These are phyloP conservation scores for Syrmaticus mikado DNA, from an alignment of 2,113 vertebrate species.

Conservation along the genomic window DNA sequence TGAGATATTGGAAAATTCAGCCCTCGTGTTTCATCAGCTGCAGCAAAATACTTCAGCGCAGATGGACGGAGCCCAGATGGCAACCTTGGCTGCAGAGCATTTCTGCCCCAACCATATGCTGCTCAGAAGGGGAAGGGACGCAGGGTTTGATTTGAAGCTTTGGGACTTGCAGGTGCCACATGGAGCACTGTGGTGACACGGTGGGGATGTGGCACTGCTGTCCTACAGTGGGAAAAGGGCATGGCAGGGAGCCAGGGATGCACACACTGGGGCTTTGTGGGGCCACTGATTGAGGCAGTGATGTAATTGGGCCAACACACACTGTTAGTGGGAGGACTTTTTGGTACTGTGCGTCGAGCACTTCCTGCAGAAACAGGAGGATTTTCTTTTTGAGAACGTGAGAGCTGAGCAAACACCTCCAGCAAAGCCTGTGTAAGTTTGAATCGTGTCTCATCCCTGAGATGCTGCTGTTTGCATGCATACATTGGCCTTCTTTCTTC, in stretches of 20 bases:
- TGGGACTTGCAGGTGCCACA: not conserved
- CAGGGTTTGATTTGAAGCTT: conserved; percentile 11
- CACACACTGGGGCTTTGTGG: fast-evolving
- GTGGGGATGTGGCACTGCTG: not conserved
- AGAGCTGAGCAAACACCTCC: not conserved
- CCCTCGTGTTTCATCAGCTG: conserved; percentile 17
- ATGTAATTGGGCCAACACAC: fast-evolving
- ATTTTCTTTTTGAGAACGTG: not conserved
- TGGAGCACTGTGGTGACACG: not conserved
- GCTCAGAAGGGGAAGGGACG: conserved; percentile 1
- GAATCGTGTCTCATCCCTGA: not conserved
- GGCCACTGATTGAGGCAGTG: fast-evolving
- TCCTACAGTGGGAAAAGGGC: not conserved
- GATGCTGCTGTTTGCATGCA: not conserved
- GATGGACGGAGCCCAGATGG: conserved; percentile 32
- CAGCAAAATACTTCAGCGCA: not conserved
- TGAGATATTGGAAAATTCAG: conserved; percentile 50
- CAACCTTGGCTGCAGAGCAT: not conserved
- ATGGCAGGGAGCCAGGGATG: not conserved
- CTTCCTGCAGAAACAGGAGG: not conserved
- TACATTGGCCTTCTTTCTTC: not conserved
- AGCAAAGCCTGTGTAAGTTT: not conserved
- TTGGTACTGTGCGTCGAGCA: not conserved
- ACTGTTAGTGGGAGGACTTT: not conserved
- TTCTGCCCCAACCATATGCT: conserved; percentile 37